Evolutionary conservation across 1,140 invertebrate species (phyloP).

Genomic region (Pogonus chalceus): DNA sequence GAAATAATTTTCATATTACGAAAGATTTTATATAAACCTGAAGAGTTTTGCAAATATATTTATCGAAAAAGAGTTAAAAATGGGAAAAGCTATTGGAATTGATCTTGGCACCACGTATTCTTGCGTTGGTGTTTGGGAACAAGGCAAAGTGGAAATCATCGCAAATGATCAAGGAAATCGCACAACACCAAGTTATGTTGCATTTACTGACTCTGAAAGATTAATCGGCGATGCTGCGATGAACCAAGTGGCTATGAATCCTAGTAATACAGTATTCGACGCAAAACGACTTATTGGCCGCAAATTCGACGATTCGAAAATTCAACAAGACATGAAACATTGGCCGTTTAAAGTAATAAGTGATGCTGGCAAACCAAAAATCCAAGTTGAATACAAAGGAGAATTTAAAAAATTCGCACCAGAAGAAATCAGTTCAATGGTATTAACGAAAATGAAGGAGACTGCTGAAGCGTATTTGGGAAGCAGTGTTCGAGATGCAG

Average conservation of each 20-base stretch:
- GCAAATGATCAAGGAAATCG: no score
- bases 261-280: conserved; percentile 51
- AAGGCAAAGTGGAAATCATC: no score
- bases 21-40: no score
- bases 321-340: conserved; percentile 50
- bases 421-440: no score
- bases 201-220: conserved; percentile 51
- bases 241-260: conserved; percentile 56
- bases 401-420: conserved; percentile 47
- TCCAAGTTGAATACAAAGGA: conserved; percentile 43
- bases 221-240: conserved; percentile 53
- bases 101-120: no score
- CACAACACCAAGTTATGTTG: conserved; percentile 66
- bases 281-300: conserved; percentile 55
- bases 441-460: conserved; percentile 50
- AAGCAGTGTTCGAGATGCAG: conserved; percentile 29
- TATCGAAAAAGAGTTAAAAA: no score
- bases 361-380: conserved; percentile 42
- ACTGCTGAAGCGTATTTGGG: conserved; percentile 41
- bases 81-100: no score
- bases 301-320: conserved; percentile 46
- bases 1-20: no score
- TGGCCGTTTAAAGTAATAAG: conserved; percentile 47
- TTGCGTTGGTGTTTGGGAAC: no score
- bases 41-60: no score